phyloP scores from a whole-genome alignment of 2,888 invertebrate genomes.

The Hemaris fuciformis region DNA sequence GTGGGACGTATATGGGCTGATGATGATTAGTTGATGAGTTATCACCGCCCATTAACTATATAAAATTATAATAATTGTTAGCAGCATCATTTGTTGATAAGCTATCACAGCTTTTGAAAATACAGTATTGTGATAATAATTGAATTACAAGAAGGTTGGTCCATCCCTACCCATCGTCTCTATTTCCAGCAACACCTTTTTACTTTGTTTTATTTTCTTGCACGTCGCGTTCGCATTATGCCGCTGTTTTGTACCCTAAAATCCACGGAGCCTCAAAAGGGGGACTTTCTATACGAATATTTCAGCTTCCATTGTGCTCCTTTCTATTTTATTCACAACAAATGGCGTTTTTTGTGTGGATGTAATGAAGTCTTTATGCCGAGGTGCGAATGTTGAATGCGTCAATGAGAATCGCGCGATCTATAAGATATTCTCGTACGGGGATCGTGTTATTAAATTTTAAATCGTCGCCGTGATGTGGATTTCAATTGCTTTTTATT shows the following conservation, averaged over 20 bases:
- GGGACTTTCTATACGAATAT: slow-evolving; percentile 73
- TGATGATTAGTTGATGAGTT: no score
- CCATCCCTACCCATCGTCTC: slow-evolving; percentile 43
- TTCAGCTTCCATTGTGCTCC: slow-evolving; percentile 69
- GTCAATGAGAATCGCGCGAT: slow-evolving; percentile 53
- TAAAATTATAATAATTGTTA: no score
- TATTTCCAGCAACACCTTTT: slow-evolving; percentile 64
- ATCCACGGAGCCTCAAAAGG: slow-evolving; percentile 60
- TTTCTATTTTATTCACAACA: slow-evolving; percentile 71
- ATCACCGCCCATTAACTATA: no score
- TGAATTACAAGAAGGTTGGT: not conserved
- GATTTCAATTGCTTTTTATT: not conserved
- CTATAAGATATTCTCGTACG: slow-evolving; percentile 40
- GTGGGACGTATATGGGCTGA: no score
- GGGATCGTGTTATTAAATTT: slow-evolving; percentile 37
- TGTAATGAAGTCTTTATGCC: slow-evolving; percentile 76
- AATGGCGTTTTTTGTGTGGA: slow-evolving; percentile 70
- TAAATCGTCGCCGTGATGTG: slow-evolving; percentile 13
- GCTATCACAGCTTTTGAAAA: no score
- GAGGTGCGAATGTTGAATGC: slow-evolving; percentile 71
- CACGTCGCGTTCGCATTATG: slow-evolving; percentile 68
- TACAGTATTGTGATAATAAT: not conserved
- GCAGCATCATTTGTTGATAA: no score
- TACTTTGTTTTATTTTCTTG: slow-evolving; percentile 75
- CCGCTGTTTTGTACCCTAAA: slow-evolving; percentile 62